Evolutionary conservation across 2,888 invertebrate genomes (phyloP), one percentile per base, ranked within the genome.

Genomic region (Glomeris marginata): DNA sequence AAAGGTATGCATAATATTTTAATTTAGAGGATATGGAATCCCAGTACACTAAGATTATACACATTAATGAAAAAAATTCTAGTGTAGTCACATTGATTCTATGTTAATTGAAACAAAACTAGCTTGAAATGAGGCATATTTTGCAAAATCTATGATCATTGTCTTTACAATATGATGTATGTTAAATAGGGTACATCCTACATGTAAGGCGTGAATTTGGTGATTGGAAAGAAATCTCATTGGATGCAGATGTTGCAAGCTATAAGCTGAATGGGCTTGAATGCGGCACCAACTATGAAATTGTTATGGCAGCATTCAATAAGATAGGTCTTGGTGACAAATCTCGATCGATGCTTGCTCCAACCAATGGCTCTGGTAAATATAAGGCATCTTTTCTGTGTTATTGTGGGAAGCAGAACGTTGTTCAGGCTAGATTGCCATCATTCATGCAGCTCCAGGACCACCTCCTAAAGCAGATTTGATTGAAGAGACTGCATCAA

Each of bases 271-370:
- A 45, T n/a, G 54, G 52, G 22, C 33, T 59, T 21, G 55, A 57
- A n/a, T 48, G 52, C 11, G 55, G 55, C 16, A 51, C 47, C 20
- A 44, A 52, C 1, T 59, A 59, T 45, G 55, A 57, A 45, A 50
- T 59, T 11, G 59, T 56, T 41, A 53, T 58, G 18, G 55, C 56
- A 1, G 58, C 58, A 2, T 48, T 56, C 6, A 59, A 58, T 41
- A 52, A 55, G 15, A 58, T 55, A 22, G 59, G 59, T 5, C 47
- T 55, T n/a, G 56, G 58, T 16, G 58, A 21, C 1, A 37, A 44
- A 2, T 50, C 50, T 2, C 45, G 44, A 22, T 18, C 40, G 28
- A 13, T 50, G 2, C 16, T 50, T 22, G 35, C 20, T 10, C 21
- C 50, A 2, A 50, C 50, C 1, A 50, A 50, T 18, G 50, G 50